A percentile compares a stretch with the other conserved stretches of the same genome.
Evolutionary conservation across 2,113 vertebrate species (phyloP).

Genomic region (Cyprinodon tularosa): DNA sequence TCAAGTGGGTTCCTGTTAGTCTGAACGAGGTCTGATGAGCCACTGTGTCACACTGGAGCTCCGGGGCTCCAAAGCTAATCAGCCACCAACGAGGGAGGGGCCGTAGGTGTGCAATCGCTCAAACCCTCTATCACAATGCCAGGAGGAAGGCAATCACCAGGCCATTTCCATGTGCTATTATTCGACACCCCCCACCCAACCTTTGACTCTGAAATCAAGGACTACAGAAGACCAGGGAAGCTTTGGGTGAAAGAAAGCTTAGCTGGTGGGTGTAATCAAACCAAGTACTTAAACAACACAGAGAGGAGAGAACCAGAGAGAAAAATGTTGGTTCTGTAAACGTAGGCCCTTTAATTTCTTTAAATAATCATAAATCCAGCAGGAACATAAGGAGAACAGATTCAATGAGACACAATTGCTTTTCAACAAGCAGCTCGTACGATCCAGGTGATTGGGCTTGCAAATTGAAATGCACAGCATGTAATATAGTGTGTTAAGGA

Average conservation of each 20-base stretch:
- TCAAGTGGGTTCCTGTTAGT: conserved; percentile 72
- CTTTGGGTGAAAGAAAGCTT: conserved; percentile 39
- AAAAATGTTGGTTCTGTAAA: conserved; percentile 15
- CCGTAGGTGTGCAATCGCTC: conserved; percentile 62
- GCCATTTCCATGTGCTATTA: conserved; percentile 70
- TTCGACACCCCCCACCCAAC: conserved; percentile 28
- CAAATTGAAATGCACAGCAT: conserved; percentile 62
- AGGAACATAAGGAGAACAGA: conserved; percentile 43
- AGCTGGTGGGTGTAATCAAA: conserved; percentile 56
- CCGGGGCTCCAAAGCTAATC: conserved; percentile 76
- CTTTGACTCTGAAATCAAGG: conserved; percentile 71
- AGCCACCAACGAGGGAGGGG: conserved; percentile 70
- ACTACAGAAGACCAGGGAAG: conserved; percentile 56
- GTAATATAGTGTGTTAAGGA: conserved; percentile 38
- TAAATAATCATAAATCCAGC: conserved; percentile 56
- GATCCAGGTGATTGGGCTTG: conserved; percentile 52
- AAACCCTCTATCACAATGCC: conserved; percentile 61
- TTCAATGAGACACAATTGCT: conserved; percentile 42
- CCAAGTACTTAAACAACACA: conserved; percentile 23
- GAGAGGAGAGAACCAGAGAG: conserved; percentile 5
- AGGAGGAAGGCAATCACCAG: conserved; percentile 75
- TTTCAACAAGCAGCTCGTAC: conserved; percentile 47
- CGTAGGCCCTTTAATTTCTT: conserved; percentile 42
- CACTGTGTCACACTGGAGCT: conserved; percentile 64
- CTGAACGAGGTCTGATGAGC: conserved; percentile 71